Conservation (phyloP, 2,888 invertebrate species). For the Coremacera marginata region DNA sequence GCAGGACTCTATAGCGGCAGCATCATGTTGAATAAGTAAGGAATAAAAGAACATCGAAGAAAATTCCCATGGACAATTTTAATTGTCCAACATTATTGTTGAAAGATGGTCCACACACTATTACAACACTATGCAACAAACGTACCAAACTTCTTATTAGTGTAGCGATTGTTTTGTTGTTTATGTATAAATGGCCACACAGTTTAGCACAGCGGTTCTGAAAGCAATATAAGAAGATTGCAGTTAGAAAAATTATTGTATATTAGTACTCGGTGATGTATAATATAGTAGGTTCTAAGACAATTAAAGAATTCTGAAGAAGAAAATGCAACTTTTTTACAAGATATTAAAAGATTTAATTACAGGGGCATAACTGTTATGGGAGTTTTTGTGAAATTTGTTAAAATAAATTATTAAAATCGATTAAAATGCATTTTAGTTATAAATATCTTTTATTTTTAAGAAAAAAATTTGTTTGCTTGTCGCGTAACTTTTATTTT, state of each 20-base stretch:
- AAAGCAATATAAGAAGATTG: neutral
- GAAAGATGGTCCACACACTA: conserved; percentile 18
- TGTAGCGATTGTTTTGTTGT: neutral
- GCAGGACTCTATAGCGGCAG: neutral
- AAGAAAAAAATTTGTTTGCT: too few species aligned
- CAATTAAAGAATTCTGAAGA: too few species aligned
- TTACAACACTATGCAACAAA: conserved; percentile 4
- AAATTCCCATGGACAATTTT: conserved; percentile 41
- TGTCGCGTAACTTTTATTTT: too few species aligned
- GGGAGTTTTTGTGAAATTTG: too few species aligned
- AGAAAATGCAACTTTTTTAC: too few species aligned
- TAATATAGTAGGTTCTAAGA: too few species aligned
- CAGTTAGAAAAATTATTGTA: neutral
- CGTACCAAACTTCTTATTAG: neutral
- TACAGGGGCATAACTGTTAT: too few species aligned
- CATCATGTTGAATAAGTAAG: neutral
- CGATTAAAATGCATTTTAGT: too few species aligned
- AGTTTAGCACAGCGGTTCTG: conserved; percentile 11
- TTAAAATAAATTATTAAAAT: too few species aligned
- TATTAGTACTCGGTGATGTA: too few species aligned
- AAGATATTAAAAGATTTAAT: too few species aligned
- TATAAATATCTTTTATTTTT: too few species aligned
- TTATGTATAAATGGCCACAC: neutral
- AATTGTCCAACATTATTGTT: conserved; percentile 43
- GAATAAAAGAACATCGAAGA: conserved; percentile 25